A percentile compares a stretch with the other conserved stretches of the same genome.
Conservation (phyloP, 2,797 vertebrate genomes). For the Tympanoctomys barrerae region DNA sequence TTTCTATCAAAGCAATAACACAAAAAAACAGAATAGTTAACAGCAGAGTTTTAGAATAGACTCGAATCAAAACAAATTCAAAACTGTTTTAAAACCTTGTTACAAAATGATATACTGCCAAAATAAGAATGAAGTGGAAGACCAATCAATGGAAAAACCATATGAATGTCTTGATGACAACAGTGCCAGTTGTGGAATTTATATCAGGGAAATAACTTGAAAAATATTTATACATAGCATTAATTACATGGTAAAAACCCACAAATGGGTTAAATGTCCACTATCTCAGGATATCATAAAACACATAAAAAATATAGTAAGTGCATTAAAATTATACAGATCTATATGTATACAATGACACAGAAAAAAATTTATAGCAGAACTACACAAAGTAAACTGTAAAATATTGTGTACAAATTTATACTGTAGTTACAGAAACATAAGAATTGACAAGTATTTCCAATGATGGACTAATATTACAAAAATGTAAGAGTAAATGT, state of each 20-base stretch:
- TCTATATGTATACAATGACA: background rate
- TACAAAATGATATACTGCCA: background rate
- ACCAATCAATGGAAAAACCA: background rate
- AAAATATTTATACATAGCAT: background rate
- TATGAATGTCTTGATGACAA: background rate
- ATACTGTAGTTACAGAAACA: accelerated
- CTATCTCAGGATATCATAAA: background rate
- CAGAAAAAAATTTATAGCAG: background rate
- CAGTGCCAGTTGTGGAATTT: background rate
- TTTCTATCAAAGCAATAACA: background rate
- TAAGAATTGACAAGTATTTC: background rate
- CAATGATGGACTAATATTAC: background rate
- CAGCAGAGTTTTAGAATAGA: background rate
- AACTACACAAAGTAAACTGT: background rate
- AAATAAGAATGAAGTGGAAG: background rate
- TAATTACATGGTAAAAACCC: background rate
- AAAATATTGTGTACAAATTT: background rate
- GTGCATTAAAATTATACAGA: background rate
- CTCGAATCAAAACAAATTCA: background rate
- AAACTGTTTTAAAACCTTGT: background rate
- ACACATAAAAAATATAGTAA: background rate
- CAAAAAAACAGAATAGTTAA: background rate
- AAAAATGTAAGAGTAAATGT: background rate
- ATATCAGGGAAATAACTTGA: background rate
- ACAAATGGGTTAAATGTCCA: background rate